phyloP scores from a whole-genome alignment of 2,113 vertebrate species.

The Malurus elegans region DNA sequence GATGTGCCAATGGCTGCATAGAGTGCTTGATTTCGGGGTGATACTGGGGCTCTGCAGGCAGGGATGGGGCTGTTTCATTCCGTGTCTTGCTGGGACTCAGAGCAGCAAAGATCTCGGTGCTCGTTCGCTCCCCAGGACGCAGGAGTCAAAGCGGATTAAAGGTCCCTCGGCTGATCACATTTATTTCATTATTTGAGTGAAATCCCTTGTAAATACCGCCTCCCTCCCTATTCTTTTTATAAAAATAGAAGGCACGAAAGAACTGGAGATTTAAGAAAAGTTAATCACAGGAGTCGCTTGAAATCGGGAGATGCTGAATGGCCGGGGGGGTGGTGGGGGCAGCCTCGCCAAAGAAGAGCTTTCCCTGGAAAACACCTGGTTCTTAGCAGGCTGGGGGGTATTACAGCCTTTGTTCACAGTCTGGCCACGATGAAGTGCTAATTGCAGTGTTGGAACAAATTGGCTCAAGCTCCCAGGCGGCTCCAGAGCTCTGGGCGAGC shows the following conservation, averaged over 20 bases:
- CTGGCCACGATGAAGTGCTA: neutral
- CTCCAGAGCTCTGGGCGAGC: fast-evolving
- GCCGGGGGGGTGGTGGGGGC: fast-evolving
- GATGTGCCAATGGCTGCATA: neutral
- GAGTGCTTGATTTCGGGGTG: neutral
- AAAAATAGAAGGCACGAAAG: constrained; percentile 60
- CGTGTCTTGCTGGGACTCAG: fast-evolving
- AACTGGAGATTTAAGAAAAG: constrained; percentile 52
- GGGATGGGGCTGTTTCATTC: neutral
- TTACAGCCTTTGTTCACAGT: neutral
- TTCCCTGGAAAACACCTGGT: neutral
- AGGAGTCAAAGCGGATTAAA: constrained; percentile 63
- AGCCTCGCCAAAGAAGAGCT: neutral
- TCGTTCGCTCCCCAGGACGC: neutral
- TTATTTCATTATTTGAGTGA: constrained; percentile 65
- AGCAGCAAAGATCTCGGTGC: neutral
- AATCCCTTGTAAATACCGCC: constrained; percentile 51
- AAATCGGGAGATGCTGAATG: neutral
- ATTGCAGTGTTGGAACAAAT: neutral
- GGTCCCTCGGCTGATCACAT: constrained; percentile 46
- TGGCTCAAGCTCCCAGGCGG: neutral
- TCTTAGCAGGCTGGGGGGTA: neutral
- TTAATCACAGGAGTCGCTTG: constrained; percentile 26
- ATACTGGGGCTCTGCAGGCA: neutral
- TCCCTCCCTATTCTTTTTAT: neutral